These are phyloP conservation scores for Fissipunctia ypsillon DNA, from an alignment of 2,888 invertebrate species.

Conservation along the genomic window DNA sequence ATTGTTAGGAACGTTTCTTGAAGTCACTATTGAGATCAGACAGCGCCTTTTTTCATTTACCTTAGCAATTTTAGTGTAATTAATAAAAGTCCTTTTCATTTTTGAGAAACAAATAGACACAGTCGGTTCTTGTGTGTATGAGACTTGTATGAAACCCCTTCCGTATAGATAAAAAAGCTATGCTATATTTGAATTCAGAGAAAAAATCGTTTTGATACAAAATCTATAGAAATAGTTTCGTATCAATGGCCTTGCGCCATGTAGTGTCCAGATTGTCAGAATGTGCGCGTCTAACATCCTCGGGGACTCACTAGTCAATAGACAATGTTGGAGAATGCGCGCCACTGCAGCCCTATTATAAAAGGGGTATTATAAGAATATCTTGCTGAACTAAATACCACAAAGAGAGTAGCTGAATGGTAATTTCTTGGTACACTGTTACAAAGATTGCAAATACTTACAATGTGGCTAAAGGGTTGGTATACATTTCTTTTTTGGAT, in stretches of 20 bases:
- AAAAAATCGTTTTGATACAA: background rate
- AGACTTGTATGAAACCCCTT: background rate
- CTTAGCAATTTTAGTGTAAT: background rate
- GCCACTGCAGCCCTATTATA: constrained; percentile 26
- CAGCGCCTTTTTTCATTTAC: background rate
- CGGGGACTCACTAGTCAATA: constrained; percentile 51
- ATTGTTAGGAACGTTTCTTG: constrained; percentile 16
- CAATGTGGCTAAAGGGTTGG: constrained; percentile 14
- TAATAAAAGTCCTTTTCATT: background rate
- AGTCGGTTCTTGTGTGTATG: background rate
- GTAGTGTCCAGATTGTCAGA: constrained; percentile 20
- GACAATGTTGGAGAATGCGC: constrained; percentile 46
- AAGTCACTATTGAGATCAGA: background rate
- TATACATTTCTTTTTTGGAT: constrained; percentile 16
- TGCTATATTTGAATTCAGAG: background rate
- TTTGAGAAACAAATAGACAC: background rate
- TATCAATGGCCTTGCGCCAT: constrained; percentile 19
- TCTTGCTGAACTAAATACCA: constrained; percentile 41
- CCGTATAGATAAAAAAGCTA: background rate
- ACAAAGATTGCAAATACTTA: constrained; percentile 26
- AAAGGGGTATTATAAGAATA: constrained; percentile 37
- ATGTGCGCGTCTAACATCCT: constrained; percentile 22
- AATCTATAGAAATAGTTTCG: constrained; percentile 22
- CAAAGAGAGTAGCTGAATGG: constrained; percentile 55
- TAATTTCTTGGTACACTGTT: constrained; percentile 44